These are phyloP conservation scores for Lasioglossum albipes DNA, from an alignment of 1,140 invertebrate species.

Conservation along the genomic window DNA sequence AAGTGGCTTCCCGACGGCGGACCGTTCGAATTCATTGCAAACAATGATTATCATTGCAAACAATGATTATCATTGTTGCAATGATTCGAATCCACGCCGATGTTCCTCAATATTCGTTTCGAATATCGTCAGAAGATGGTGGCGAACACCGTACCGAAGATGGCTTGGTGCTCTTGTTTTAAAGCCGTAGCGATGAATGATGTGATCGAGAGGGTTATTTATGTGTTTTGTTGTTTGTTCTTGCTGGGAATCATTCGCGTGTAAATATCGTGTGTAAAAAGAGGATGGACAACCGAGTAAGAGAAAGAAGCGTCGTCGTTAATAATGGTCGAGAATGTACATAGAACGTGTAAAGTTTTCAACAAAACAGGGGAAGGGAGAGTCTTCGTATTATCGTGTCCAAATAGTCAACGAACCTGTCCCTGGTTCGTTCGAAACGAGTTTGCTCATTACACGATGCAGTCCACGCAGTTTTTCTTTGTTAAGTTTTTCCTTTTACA, in stretches of 20 bases:
- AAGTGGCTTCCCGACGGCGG: not conserved
- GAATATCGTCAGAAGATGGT: not conserved
- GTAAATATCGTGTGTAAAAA: slow-evolving; percentile 59
- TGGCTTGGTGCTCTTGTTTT: slow-evolving; percentile 20
- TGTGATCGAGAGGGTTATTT: not conserved
- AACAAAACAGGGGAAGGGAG: not conserved
- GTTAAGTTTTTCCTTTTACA: slow-evolving; percentile 55
- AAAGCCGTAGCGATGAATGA: not conserved
- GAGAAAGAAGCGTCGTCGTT: slow-evolving; percentile 9
- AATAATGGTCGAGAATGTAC: slow-evolving; percentile 36
- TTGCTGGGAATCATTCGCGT: slow-evolving; percentile 19
- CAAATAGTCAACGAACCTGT: slow-evolving; percentile 52
- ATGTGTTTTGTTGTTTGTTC: not conserved
- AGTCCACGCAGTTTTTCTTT: slow-evolving; percentile 36
- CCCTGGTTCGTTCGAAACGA: slow-evolving; percentile 46
- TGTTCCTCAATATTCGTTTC: not conserved
- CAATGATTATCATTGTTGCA: not conserved
- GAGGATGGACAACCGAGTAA: not conserved
- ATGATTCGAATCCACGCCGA: not conserved
- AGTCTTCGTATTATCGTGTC: slow-evolving; percentile 29
- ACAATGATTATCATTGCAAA: not conserved
- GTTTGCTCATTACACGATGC: slow-evolving; percentile 62
- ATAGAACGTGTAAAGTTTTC: slow-evolving; percentile 39
- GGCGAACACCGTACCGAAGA: not conserved
- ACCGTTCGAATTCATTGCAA: not conserved